Conservation (phyloP, 2,113 vertebrate genomes). For the Passer montanus region DNA sequence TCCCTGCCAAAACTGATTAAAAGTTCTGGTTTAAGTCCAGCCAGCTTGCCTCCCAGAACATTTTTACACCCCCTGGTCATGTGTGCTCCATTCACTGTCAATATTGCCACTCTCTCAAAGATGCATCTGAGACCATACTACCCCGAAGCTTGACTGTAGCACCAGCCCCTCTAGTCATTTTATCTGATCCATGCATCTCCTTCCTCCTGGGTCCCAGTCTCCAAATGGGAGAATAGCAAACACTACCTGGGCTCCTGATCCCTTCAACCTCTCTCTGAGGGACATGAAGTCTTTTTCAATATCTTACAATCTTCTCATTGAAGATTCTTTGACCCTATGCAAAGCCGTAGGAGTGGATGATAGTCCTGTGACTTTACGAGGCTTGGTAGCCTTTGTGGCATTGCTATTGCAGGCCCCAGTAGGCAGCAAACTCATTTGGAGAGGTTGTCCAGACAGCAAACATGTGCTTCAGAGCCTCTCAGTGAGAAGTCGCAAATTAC, state of each 20-base stretch:
- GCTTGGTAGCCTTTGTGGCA: background rate
- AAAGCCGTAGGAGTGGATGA: background rate
- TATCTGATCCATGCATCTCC: background rate
- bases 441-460: background rate
- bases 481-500: background rate
- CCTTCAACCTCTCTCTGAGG: background rate
- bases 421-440: background rate
- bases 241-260: background rate
- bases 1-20: background rate
- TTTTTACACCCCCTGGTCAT: too few relatives aligned
- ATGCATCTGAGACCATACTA: rapidly evolving
- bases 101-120: background rate
- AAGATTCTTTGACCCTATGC: background rate
- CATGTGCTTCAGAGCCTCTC: background rate
- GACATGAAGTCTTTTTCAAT: background rate
- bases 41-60: background rate
- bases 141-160: background rate
- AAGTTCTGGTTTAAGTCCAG: background rate
- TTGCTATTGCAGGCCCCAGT: background rate
- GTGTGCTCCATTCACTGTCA: rapidly evolving
- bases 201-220: background rate
- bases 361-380: background rate
- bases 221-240: background rate
- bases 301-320: background rate
- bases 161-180: background rate